Conservation (phyloP, 1,140 invertebrate species). For the Apis laboriosa region DNA sequence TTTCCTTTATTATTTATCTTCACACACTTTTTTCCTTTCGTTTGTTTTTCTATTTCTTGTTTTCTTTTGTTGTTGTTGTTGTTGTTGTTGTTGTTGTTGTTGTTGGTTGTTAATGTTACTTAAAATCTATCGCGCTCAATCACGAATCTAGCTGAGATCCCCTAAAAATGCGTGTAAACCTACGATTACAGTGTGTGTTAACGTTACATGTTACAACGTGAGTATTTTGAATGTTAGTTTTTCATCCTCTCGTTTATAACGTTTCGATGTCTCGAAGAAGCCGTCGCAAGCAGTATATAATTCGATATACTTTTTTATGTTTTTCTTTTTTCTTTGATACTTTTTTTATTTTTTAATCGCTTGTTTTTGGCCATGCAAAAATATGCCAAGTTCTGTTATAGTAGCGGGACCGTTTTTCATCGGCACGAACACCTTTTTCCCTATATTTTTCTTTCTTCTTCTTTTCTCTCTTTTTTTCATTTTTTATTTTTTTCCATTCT, state of each 20-base stretch:
- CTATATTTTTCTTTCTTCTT: not conserved
- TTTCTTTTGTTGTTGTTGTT: not conserved
- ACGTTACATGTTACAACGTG: conserved; percentile 29
- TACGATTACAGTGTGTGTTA: conserved; percentile 44
- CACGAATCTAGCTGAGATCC: conserved; percentile 41
- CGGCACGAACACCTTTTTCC: not conserved
- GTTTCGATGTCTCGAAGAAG: conserved; percentile 76
- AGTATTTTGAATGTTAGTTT: conserved; percentile 34
- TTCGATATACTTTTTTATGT: conserved; percentile 52
- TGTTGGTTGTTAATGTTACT: conserved; percentile 9
- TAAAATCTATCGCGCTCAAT: conserved; percentile 48
- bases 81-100: not conserved
- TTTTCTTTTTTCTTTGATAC: conserved; percentile 51
- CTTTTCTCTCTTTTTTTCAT: not conserved
- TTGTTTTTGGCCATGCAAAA: conserved; percentile 57
- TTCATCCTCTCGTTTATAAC: conserved; percentile 38
- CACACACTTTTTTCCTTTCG: not conserved
- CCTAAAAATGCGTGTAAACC: conserved; percentile 57
- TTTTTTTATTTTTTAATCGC: conserved; percentile 42
- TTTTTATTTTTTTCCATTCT: not conserved
- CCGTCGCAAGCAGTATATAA: conserved; percentile 68
- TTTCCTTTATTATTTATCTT: not conserved
- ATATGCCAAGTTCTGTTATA: conserved; percentile 36
- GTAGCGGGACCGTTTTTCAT: conserved; percentile 27
- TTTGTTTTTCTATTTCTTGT: not conserved